Base-by-base conservation (phyloP, 2,113 vertebrate species). In the Neogale vison region DNA sequence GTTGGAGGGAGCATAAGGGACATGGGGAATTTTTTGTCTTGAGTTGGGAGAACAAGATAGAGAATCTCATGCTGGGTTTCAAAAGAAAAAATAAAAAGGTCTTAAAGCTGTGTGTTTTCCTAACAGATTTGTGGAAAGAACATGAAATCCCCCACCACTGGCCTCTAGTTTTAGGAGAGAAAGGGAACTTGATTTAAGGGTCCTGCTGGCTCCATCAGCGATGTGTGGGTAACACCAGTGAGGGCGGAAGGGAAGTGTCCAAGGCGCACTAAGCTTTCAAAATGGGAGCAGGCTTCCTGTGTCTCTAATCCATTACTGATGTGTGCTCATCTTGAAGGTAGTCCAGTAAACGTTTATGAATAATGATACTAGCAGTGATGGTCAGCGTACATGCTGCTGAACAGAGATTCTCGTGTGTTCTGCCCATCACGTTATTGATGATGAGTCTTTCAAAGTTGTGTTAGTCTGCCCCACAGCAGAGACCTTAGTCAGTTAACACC, bases 81-180 rank as follows among this genome's bases (percentile, higher is more conserved):
- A 77, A 88, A 92, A 65, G 21, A 10, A 47, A 84, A 65, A 71
- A 47, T 15, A 42, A 71, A 47, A 15, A 42, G 20, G 20, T 61
- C 65, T 96, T 90, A 97, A 88, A 96, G 24, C 71, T 85, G 63
- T 36, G 11, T 90, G 93, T 96, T 94, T 97, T 77, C 93, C 84
- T 93, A 82, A 42, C 14, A 92, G 90, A 88, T 96, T 67, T 96
- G 81, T 95, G 95, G 81, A 85, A 96, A 96, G 95, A 95, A 96
- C 93, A 88, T 72, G 63, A 88, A 96, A 77, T 72, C 59, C 63
- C 39, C 69, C 88, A 29, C 77, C 34, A 36, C 52, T 94, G 93
- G 94, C 84, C 79, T 92, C 76, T 84, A 39, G 63, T 92, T 94
- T 96, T 90, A 85, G 88, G 81, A 72, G 87, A 95, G 88, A 88